Evolutionary conservation across 2,113 vertebrate species (phyloP).

Genomic region (Chloroceryle aenea): DNA sequence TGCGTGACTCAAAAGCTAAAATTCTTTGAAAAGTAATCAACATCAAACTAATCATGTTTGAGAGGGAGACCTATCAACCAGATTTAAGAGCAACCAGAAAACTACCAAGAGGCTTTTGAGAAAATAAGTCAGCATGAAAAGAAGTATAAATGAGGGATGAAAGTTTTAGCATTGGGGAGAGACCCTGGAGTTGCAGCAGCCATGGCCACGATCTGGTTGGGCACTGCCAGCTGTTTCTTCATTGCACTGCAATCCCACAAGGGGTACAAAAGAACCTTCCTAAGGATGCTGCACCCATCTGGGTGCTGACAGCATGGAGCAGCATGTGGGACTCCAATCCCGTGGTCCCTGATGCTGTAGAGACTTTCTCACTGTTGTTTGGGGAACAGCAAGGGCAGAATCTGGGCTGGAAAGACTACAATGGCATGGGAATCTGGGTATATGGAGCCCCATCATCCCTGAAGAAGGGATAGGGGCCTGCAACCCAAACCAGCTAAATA

Average conservation of each 20-base stretch:
- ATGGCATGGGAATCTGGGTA: rapidly evolving
- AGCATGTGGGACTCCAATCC: background rate
- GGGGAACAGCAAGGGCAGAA: background rate
- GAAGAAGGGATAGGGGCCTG: background rate
- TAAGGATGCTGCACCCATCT: background rate
- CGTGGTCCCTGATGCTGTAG: background rate
- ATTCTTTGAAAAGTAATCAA: background rate
- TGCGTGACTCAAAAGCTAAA: background rate
- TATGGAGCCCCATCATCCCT: background rate
- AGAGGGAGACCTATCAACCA: background rate
- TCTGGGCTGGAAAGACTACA: background rate
- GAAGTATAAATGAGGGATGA: background rate
- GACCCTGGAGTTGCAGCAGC: background rate
- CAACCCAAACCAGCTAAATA: rapidly evolving
- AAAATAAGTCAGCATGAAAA: background rate
- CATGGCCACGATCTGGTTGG: background rate
- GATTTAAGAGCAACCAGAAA: background rate
- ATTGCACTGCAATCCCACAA: rapidly evolving
- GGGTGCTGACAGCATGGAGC: background rate
- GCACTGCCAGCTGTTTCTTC: background rate
- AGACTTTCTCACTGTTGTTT: background rate
- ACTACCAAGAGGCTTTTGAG: background rate
- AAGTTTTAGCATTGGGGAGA: background rate
- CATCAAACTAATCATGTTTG: background rate
- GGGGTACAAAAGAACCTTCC: background rate